Conservation (phyloP, 1,140 invertebrate species). For the Lepidurus apus region DNA sequence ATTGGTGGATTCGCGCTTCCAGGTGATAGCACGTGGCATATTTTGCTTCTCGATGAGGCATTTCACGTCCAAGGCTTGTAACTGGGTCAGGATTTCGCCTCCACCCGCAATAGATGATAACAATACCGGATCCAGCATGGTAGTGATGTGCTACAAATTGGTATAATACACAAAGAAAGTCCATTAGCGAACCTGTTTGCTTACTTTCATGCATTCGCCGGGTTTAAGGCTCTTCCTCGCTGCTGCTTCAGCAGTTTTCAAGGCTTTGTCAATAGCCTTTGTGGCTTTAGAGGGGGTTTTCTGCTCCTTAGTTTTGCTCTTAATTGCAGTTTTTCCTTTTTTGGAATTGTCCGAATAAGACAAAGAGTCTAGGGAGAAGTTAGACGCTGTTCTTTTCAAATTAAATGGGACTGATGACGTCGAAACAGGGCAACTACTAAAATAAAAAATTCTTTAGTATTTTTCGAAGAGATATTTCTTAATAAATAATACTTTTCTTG, state of each 20-base stretch:
- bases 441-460: too few species aligned
- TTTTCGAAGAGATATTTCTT: too few species aligned
- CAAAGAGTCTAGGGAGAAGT: neutral
- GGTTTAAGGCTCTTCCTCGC: slow-evolving; percentile 16
- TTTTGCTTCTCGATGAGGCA: neutral
- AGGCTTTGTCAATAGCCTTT: slow-evolving; percentile 29
- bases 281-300: neutral
- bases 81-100: slow-evolving; percentile 23
- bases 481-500: too few species aligned
- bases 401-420: neutral
- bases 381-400: neutral
- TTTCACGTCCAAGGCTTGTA: slow-evolving; percentile 23
- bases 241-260: slow-evolving; percentile 29
- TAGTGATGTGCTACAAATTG: neutral
- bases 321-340: neutral
- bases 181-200: neutral
- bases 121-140: slow-evolving; percentile 22
- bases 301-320: neutral
- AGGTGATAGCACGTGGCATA: neutral
- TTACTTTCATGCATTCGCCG: slow-evolving; percentile 25
- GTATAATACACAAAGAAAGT: neutral
- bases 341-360: neutral
- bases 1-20: slow-evolving; percentile 19
- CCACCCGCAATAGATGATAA: slow-evolving; percentile 17
- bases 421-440: neutral